A percentile compares a stretch with the other conserved stretches of the same genome.
Evolutionary conservation across 2,888 invertebrate genomes (phyloP).

Genomic region (Oxycera nigricornis): DNA sequence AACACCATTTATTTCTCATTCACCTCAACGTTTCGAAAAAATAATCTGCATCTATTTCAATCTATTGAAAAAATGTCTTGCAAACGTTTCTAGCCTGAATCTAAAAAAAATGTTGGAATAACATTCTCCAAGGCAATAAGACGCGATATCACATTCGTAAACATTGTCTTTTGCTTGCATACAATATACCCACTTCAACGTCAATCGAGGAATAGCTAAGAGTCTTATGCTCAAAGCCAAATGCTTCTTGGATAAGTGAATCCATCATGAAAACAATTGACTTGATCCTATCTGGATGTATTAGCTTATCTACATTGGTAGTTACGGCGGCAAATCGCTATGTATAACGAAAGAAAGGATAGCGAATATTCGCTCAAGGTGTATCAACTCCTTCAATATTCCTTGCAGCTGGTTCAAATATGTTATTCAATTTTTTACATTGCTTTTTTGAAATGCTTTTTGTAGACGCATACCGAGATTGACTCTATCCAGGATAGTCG

Average conservation of each 20-base stretch:
- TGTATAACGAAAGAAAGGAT: not conserved
- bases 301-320: not conserved
- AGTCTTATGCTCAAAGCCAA: not conserved
- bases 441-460: not conserved
- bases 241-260: not conserved
- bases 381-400: not conserved
- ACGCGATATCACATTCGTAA: too few species aligned
- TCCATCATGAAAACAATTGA: not conserved
- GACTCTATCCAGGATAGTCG: not conserved
- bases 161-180: too few species aligned
- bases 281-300: conserved; percentile 3
- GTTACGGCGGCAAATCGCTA: not conserved
- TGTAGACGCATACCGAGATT: not conserved
- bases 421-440: not conserved
- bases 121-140: too few species aligned
- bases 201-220: not conserved
- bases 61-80: too few species aligned
- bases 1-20: too few species aligned
- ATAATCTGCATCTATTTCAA: too few species aligned
- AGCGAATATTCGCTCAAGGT: not conserved
- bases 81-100: too few species aligned
- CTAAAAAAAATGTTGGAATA: too few species aligned
- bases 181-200: too few species aligned
- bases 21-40: too few species aligned
- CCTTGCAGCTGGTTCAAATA: not conserved